phyloP scores from a whole-genome alignment of 2,113 vertebrate genomes.

The Chamaetylas fuelleborni region DNA sequence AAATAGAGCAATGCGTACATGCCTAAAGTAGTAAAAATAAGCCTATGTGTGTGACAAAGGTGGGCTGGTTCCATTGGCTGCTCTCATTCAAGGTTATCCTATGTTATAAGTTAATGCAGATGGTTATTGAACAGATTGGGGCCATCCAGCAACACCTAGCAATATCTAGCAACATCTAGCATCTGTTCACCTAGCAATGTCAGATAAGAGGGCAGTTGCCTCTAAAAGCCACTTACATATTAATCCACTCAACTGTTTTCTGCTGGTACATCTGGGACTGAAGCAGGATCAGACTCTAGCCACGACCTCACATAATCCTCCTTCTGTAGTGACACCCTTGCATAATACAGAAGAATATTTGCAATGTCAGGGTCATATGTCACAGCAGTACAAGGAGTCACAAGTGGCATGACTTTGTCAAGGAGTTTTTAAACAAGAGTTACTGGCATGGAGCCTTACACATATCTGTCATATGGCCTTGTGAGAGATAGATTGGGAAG shows the following conservation, averaged over 20 bases:
- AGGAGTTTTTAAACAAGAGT: conserved; percentile 12
- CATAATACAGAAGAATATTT: conserved; percentile 41
- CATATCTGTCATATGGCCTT: background rate
- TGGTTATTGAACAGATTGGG: background rate
- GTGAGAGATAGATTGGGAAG: background rate
- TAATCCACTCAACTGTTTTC: conserved; percentile 53
- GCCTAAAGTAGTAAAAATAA: background rate
- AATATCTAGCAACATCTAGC: conserved; percentile 3
- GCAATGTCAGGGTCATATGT: background rate
- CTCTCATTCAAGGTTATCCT: conserved; percentile 4
- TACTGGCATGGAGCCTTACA: background rate
- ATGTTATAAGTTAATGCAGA: background rate
- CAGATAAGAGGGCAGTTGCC: conserved; percentile 7
- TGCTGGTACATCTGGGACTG: conserved; percentile 24
- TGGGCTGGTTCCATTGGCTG: background rate
- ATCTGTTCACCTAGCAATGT: conserved; percentile 23
- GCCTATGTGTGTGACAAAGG: background rate
- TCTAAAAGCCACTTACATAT: conserved; percentile 54
- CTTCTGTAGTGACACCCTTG: conserved; percentile 37
- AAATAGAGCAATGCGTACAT: background rate
- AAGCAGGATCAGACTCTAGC: conserved; percentile 36
- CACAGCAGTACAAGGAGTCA: conserved; percentile 5
- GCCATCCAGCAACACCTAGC: background rate
- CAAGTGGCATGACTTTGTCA: background rate
- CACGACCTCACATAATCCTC: conserved; percentile 19